Evolutionary conservation across 2,113 vertebrate genomes (phyloP).

Genomic region (Gallinago media): DNA sequence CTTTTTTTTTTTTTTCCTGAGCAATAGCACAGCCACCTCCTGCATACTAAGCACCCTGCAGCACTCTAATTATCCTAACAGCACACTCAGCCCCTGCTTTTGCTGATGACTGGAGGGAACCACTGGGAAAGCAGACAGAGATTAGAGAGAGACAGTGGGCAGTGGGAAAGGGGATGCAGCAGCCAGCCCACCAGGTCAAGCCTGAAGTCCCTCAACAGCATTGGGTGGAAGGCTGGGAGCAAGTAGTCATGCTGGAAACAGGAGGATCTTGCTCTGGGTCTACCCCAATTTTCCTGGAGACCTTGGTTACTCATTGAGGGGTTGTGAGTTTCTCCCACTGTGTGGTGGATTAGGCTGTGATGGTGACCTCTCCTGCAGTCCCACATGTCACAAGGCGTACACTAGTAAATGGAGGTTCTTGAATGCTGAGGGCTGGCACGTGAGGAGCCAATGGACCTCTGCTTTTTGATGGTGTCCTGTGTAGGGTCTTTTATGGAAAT

Average conservation of each 20-base stretch:
- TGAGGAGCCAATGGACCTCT: neutral
- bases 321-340: neutral
- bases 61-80: conserved; percentile 56
- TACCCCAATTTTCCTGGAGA: neutral
- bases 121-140: neutral
- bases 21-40: conserved; percentile 13
- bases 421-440: neutral
- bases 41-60: conserved; percentile 65
- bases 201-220: neutral
- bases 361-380: neutral
- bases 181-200: neutral
- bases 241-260: neutral
- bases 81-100: conserved; percentile 27
- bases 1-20: neutral
- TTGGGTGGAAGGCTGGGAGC: neutral
- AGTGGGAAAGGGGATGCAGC: neutral
- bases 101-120: conserved; percentile 33
- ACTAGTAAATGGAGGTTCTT: neutral
- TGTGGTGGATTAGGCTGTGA: neutral
- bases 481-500: neutral
- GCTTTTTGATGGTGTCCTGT: neutral
- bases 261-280: neutral
- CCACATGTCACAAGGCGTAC: neutral
- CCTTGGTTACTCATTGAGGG: neutral
- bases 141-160: neutral